These are phyloP conservation scores for Leptinotarsa lineolata DNA, from an alignment of 1,140 invertebrate genomes.

Conservation along the genomic window DNA sequence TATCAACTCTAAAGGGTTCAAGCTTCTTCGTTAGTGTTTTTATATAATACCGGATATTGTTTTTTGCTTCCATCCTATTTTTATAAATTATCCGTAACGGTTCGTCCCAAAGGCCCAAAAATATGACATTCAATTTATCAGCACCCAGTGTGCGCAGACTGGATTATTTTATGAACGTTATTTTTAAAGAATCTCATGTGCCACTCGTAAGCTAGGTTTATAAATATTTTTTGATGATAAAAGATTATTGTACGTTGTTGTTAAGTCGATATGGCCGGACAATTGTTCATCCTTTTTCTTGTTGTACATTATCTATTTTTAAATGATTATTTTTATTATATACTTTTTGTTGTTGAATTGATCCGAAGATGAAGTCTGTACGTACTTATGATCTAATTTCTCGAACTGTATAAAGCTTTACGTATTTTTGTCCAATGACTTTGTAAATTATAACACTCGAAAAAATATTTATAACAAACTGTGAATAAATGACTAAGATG, in stretches of 20 bases:
- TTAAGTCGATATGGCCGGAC: not conserved
- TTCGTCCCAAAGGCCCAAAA: too few relatives aligned
- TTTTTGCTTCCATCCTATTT: too few relatives aligned
- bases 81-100: too few relatives aligned
- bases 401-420: conserved; percentile 23
- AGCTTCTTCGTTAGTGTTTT: too few relatives aligned
- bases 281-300: not conserved
- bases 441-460: conserved; percentile 13
- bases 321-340: conserved; percentile 1
- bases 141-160: not conserved
- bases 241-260: not conserved
- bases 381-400: conserved; percentile 23
- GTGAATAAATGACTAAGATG: conserved; percentile 25
- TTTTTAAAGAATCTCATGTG: not conserved
- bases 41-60: too few relatives aligned
- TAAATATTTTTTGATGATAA: not conserved
- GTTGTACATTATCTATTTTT: conserved; percentile 16
- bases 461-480: conserved; percentile 22
- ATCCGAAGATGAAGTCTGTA: conserved; percentile 18
- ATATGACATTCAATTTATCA: not conserved
- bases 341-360: conserved; percentile 4
- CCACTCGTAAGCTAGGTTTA: not conserved
- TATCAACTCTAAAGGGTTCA: not conserved
- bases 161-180: not conserved
- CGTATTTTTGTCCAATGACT: conserved; percentile 19